Percentiles rank a stretch among this genome's conserved stretches.
Evolutionary conservation across 1,140 invertebrate genomes (phyloP).

Genomic region (Ericerus pela): DNA sequence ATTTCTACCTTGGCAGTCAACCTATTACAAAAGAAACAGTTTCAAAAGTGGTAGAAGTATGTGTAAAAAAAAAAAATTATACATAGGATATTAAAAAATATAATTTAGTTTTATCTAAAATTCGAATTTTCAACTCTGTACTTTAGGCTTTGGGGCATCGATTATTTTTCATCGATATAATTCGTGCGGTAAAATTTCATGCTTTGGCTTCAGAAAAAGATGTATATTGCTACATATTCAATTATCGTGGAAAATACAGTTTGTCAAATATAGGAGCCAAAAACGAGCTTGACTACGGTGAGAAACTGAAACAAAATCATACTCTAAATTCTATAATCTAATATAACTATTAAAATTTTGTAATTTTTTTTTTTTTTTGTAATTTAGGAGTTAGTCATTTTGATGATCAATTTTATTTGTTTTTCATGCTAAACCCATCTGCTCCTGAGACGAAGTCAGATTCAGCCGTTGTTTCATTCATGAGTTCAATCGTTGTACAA

Average conservation of each 20-base stretch:
- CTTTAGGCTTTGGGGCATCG: constrained; percentile 23
- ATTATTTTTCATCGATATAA: constrained; percentile 20
- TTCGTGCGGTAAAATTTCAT: constrained; percentile 19
- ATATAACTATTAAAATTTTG: not conserved
- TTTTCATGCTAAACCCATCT: too few species aligned
- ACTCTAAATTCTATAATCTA: not conserved
- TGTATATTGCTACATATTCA: constrained; percentile 24
- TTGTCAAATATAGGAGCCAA: constrained; percentile 9
- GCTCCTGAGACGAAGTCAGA: too few species aligned
- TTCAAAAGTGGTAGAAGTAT: constrained; percentile 19
- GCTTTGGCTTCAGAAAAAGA: constrained; percentile 17
- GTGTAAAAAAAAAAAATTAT: not conserved
- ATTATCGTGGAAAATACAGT: constrained; percentile 20
- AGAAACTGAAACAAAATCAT: not conserved
- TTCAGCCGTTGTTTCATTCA: too few species aligned
- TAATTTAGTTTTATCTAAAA: not conserved
- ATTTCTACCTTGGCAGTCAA: constrained; percentile 18
- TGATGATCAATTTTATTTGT: too few species aligned
- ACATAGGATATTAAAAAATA: not conserved
- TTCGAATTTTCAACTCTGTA: not conserved
- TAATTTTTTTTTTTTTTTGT: not conserved
- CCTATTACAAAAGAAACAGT: constrained; percentile 16
- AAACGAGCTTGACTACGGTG: not conserved
- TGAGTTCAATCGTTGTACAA: too few species aligned
- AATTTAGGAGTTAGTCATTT: constrained; percentile 20